Evolutionary conservation across 2,113 vertebrate species (phyloP).

Genomic region (Uria lomvia): DNA sequence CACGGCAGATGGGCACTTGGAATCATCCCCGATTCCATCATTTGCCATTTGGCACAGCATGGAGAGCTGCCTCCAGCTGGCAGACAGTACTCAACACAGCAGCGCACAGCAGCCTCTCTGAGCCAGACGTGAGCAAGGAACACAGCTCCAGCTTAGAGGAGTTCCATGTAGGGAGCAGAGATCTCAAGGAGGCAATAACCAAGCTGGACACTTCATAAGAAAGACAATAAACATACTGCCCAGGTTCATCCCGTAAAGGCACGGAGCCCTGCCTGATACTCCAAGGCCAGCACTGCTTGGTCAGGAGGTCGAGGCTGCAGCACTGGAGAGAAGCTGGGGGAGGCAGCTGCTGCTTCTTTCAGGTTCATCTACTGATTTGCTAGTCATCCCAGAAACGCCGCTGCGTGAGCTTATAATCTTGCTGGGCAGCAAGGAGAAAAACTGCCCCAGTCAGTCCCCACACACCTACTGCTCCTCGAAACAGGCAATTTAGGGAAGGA

Average conservation of each 20-base stretch:
- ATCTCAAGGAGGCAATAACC: background rate
- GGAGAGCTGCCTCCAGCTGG: background rate
- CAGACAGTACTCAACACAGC: background rate
- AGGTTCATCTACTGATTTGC: background rate
- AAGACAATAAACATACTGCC: background rate
- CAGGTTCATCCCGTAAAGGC: background rate
- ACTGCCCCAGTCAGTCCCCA: background rate
- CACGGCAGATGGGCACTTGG: background rate
- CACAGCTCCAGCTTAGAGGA: background rate
- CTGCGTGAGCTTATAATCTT: background rate
- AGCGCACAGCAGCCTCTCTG: background rate
- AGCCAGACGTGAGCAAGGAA: background rate
- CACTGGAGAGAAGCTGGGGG: background rate
- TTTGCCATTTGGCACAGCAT: background rate
- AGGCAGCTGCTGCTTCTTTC: background rate
- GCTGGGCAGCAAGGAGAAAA: background rate
- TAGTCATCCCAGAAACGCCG: background rate
- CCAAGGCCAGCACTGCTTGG: background rate
- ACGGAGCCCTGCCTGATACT: background rate
- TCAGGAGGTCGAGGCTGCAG: background rate
- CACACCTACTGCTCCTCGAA: accelerated
- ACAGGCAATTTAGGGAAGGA: background rate
- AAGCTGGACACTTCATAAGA: background rate
- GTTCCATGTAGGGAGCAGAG: background rate
- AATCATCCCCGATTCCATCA: background rate